These are phyloP conservation scores for Gila robusta DNA, from an alignment of 2,797 vertebrate species.

Conservation along the genomic window DNA sequence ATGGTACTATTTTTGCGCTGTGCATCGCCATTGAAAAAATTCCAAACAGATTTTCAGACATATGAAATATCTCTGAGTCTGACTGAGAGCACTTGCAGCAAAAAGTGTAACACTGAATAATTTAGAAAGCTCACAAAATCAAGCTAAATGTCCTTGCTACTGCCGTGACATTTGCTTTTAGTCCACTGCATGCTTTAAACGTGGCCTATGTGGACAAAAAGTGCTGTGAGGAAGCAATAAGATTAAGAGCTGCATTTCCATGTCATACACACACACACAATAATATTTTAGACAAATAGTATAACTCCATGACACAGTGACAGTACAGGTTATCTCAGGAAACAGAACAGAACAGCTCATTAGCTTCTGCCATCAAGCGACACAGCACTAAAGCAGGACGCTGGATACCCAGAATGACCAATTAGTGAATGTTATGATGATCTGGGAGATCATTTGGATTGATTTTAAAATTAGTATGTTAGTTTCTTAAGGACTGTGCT, in stretches of 20 bases:
- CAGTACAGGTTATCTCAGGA: not conserved
- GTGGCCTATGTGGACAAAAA: not conserved
- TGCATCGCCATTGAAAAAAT: not conserved
- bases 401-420: constrained; percentile 6
- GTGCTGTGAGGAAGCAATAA: not conserved
- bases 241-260: not conserved
- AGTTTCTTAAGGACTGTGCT: not conserved
- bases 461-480: not conserved
- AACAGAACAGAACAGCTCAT: constrained; percentile 20
- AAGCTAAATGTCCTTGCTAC: constrained; percentile 27
- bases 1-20: not conserved
- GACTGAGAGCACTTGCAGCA: constrained; percentile 8
- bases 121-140: constrained; percentile 11
- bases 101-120: constrained; percentile 38
- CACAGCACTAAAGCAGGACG: not conserved
- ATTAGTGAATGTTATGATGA: constrained; percentile 13
- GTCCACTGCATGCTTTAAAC: constrained; percentile 27
- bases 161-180: constrained; percentile 9
- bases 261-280: constrained; percentile 35
- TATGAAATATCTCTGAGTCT: not conserved
- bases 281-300: not conserved
- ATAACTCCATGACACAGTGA: not conserved
- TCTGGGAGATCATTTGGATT: constrained; percentile 1
- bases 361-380: not conserved
- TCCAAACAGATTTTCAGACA: constrained; percentile 10